A percentile compares a stretch with the other conserved stretches of the same genome.
Conservation (phyloP, 2,113 vertebrate genomes). For the Grus americana region DNA sequence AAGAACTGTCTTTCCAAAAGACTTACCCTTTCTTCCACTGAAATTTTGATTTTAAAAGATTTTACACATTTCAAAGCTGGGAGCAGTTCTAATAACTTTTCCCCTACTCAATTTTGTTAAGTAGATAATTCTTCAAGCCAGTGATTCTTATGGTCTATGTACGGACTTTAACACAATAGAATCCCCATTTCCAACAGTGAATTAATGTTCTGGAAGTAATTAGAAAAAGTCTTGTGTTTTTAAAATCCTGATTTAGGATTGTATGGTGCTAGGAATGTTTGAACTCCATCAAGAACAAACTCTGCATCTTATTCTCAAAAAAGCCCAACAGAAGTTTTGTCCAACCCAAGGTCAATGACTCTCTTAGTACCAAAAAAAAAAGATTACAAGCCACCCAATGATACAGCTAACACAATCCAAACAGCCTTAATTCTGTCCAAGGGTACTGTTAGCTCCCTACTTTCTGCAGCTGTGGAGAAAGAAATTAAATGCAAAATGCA, state of each 20-base stretch:
- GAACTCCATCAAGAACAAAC: background rate
- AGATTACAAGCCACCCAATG: background rate
- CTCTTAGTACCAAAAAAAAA: background rate
- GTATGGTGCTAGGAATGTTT: background rate
- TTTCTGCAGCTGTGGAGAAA: background rate
- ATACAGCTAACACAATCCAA: background rate
- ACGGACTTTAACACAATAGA: background rate
- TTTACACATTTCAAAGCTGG: background rate
- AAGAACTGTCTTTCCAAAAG: background rate
- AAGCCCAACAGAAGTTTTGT: background rate
- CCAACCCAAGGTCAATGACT: background rate
- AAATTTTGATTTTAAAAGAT: background rate
- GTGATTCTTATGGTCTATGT: background rate
- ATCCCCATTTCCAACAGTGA: background rate
- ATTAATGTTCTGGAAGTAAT: slow-evolving; percentile 25
- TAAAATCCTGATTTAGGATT: background rate
- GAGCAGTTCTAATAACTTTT: background rate
- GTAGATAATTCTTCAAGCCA: slow-evolving; percentile 6
- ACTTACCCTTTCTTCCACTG: background rate
- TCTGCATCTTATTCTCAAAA: background rate
- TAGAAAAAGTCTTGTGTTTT: background rate
- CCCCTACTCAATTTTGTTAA: background rate
- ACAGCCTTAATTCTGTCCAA: background rate
- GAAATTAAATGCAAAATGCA: background rate
- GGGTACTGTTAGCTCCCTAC: background rate